Percentiles rank a stretch among this genome's conserved stretches.
phyloP scores from a whole-genome alignment of 2,113 vertebrate species.

The Bos javanicus region DNA sequence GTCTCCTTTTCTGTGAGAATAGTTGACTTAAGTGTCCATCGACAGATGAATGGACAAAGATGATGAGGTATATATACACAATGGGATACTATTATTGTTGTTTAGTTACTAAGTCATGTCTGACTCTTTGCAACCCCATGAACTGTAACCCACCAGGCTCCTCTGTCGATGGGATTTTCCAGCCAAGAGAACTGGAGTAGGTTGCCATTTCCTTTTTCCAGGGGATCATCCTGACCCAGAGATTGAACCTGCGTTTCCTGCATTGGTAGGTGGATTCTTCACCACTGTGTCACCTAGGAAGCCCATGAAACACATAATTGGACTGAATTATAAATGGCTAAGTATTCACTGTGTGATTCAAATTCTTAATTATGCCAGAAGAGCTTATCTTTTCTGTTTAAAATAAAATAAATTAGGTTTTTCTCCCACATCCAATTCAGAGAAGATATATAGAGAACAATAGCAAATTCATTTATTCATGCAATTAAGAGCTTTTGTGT shows the following conservation, averaged over 20 bases:
- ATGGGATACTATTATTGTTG: not conserved
- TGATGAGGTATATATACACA: not conserved
- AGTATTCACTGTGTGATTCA: not conserved
- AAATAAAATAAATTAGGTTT: not conserved
- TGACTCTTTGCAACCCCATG: not conserved
- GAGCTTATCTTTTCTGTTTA: not conserved
- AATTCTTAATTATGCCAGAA: not conserved
- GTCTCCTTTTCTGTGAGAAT: not conserved
- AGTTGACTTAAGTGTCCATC: not conserved
- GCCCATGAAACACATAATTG: not conserved
- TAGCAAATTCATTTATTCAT: not conserved
- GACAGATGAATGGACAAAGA: not conserved
- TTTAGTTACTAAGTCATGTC: not conserved
- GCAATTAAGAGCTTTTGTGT: not conserved
- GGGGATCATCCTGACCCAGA: not conserved
- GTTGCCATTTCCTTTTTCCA: not conserved
- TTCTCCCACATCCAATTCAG: not conserved
- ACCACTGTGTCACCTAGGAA: not conserved
- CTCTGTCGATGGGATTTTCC: not conserved
- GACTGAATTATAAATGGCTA: not conserved
- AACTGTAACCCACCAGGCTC: not conserved
- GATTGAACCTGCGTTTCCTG: not conserved
- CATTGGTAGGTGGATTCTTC: not conserved
- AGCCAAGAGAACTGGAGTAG: not conserved
- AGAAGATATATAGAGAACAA: not conserved